phyloP scores from a whole-genome alignment of 2,113 vertebrate genomes.

The Macroglossus sobrinus region DNA sequence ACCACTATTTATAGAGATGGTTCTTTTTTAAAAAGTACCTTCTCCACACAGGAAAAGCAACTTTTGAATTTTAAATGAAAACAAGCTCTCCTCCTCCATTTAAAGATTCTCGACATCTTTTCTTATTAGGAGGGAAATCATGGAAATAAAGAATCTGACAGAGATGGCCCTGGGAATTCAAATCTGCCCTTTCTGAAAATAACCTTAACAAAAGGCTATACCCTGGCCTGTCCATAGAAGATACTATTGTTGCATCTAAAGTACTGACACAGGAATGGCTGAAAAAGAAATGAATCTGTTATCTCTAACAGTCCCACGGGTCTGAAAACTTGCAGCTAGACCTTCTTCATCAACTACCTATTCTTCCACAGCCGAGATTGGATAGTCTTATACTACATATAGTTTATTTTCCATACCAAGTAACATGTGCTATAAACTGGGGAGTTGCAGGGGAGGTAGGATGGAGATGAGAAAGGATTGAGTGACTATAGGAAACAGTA shows the following conservation, averaged over 20 bases:
- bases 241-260: not conserved
- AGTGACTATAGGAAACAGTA: not conserved
- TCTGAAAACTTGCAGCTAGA: not conserved
- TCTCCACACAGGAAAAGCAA: not conserved
- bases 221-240: not conserved
- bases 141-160: not conserved
- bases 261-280: too few species aligned
- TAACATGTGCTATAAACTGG: not conserved
- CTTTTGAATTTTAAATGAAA: not conserved
- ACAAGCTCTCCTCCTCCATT: not conserved
- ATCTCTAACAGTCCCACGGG: not conserved
- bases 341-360: not conserved
- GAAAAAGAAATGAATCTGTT: not conserved
- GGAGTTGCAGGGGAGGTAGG: accelerated
- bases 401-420: not conserved
- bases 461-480: not conserved
- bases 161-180: not conserved
- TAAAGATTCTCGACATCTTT: not conserved
- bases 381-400: not conserved
- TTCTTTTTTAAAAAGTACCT: not conserved
- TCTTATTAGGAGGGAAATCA: not conserved
- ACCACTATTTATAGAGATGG: not conserved
- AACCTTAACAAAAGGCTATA: not conserved
- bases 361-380: not conserved
- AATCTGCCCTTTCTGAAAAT: not conserved